Evolutionary conservation across 1,140 invertebrate species (phyloP).

Genomic region (Yoshiicerus persimilis): DNA sequence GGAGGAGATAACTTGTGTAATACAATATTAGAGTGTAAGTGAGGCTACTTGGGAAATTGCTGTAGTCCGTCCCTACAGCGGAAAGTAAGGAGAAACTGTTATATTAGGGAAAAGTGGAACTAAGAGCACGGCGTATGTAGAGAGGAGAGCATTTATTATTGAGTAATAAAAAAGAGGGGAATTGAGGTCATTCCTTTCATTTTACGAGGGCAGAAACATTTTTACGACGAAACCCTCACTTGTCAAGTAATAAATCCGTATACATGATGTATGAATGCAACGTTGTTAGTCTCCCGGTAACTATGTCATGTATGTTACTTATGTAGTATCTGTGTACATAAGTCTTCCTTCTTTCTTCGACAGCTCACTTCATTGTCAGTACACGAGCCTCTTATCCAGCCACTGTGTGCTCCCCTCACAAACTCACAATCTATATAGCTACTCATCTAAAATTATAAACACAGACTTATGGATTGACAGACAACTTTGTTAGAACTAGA

Average conservation of each 20-base stretch:
- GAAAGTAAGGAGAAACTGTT: neutral
- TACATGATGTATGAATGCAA: neutral
- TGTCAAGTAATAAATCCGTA: slow-evolving; percentile 17
- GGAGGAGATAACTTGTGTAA: neutral
- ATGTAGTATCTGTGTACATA: neutral
- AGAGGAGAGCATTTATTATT: slow-evolving; percentile 4
- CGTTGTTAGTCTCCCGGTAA: neutral
- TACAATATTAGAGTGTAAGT: neutral
- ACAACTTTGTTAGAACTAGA: neutral
- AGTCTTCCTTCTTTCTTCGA: neutral
- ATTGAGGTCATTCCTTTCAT: slow-evolving; percentile 20
- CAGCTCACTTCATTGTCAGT: neutral
- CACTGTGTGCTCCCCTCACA: neutral
- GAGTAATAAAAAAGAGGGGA: neutral
- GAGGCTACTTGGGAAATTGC: neutral
- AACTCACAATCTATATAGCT: neutral
- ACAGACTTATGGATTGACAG: neutral
- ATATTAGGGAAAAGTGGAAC: neutral
- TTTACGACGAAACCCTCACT: slow-evolving; percentile 11
- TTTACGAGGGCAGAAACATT: slow-evolving; percentile 1
- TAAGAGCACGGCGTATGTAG: neutral
- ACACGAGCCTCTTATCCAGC: neutral
- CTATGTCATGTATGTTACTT: neutral
- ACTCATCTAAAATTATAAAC: neutral
- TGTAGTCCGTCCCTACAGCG: neutral